A percentile compares a stretch with the other conserved stretches of the same genome.
These are phyloP conservation scores for Rhadinocentrus ornatus DNA, from an alignment of 2,797 vertebrate genomes.

Conservation along the genomic window DNA sequence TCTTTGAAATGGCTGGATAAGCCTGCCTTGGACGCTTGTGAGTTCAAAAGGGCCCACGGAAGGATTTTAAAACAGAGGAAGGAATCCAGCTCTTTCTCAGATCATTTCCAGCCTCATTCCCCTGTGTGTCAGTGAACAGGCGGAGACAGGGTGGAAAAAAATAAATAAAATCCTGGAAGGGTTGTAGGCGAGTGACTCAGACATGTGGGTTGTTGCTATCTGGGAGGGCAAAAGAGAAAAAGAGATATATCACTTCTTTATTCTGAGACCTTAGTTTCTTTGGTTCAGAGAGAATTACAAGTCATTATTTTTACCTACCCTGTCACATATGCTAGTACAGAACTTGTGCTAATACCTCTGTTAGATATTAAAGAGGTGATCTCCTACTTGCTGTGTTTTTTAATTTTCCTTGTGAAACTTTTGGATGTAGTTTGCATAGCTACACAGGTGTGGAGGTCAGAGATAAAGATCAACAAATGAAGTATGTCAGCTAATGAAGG, in stretches of 20 bases:
- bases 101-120: constrained; percentile 66
- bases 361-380: background rate
- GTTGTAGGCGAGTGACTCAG: constrained; percentile 32
- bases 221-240: background rate
- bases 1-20: constrained; percentile 74
- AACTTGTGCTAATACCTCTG: background rate
- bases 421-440: background rate
- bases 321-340: background rate
- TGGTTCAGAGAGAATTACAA: background rate
- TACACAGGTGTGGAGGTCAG: background rate
- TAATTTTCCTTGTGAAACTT: background rate
- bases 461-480: background rate
- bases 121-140: constrained; percentile 43
- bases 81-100: constrained; percentile 56
- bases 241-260: background rate
- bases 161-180: constrained; percentile 24
- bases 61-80: constrained; percentile 58
- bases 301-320: background rate
- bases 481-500: background rate
- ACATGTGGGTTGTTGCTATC: constrained; percentile 22
- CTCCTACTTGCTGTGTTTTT: background rate
- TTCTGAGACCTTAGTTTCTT: constrained; percentile 1
- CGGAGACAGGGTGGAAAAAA: background rate
- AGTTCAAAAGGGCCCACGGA: constrained; percentile 57
- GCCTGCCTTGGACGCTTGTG: constrained; percentile 35